Evolutionary conservation across 2,113 vertebrate genomes (phyloP), one percentile per base, ranked within the genome.

Genomic region (Myiozetetes cayanensis): DNA sequence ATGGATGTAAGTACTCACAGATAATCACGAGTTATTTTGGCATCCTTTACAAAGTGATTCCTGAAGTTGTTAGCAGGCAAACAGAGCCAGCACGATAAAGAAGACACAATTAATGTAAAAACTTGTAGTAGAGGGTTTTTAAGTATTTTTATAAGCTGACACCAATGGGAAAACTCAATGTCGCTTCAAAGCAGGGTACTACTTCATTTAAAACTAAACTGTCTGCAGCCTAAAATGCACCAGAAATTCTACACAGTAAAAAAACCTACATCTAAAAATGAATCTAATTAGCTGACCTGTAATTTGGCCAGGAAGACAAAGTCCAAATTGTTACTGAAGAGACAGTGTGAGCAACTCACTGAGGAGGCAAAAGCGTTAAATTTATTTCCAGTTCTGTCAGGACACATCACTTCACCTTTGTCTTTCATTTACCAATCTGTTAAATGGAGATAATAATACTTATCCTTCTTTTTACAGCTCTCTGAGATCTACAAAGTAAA

Each of bases 401-500:
- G 70, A 92, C 76, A 84, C 70, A 67, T 68, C 37, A 73, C 30
- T 90, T 86, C 67, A 92, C 70, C 88, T 96, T 92, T 94, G 92
- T 82, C 49, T 90, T 78, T 90, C 58, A 78, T 92, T 93, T 92
- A 85, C 78, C 90, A 89, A 16, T 89, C 73, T 94, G 93, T 70
- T 92, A 90, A 73, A 93, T 66, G 33, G 70, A 92, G 92, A 95
- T 89, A 95, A 96, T 89, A 91, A 78, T 78, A 96, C 90, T 95
- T 92, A 92, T 68, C 92, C 76, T 81, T 49, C 88, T 95, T 95
- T 85, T 83, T 68, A 96, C 94, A 94, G 90, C 86, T 86, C 56
- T 52, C 66, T 6, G 83, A 96, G 80, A 92, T 87, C 90, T 59
- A 93, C 85, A 79, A 81, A 96, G 65, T 56, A 96, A 94, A 95